Base-by-base conservation (phyloP, 2,888 invertebrate genomes). In the Temnothorax ravouxi region DNA sequence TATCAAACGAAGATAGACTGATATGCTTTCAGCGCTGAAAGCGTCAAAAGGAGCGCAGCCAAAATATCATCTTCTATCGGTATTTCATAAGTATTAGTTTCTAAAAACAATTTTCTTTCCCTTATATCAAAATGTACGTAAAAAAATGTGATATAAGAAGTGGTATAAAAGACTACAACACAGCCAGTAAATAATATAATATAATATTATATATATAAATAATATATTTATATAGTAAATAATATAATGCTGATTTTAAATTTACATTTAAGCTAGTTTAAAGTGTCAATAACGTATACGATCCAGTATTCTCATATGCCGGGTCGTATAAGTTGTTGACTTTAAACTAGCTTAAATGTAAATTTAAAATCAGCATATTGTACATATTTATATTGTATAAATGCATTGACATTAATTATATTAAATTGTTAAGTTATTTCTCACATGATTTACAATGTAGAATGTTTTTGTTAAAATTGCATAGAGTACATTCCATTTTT, bases 251-350 rank as follows among this genome's bases (percentile, higher is more conserved):
- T 29, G 29, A 29, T 29, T 29, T 29, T 29, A 29, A 29, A 29
- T 29, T 29, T 29, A 29, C 29, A 29, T 29, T 29, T 29, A 3
- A 29, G 29, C 29, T 29, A 29, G 29, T 29, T 29, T 29, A 29
- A 29, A 29, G 29, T 29, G 29, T 29, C 29, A 29, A 29, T 3
- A 29, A 29, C 3, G 29, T 29, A 29, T 29, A 29, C 29, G 3
- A 29, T 3, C 29, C 29, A 79, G 86, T 13, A 74, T 25, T 74
- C 41, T 59, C 3, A 64, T 21, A 21, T n/a, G 64, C n/a, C 5
- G 6, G 2, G 15, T 52, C 47, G 6, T 50, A 3, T 21, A 34
- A 2, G 41, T 64, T 2, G 13, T n/a, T 41, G 3, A 41, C 0
- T 52, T 34, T 69, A 74, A 25, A 74, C 6, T 59, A 18, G 29